Evolutionary conservation across 2,113 vertebrate species (phyloP), one percentile per base, ranked within the genome.

Genomic region (Lepus americanus): DNA sequence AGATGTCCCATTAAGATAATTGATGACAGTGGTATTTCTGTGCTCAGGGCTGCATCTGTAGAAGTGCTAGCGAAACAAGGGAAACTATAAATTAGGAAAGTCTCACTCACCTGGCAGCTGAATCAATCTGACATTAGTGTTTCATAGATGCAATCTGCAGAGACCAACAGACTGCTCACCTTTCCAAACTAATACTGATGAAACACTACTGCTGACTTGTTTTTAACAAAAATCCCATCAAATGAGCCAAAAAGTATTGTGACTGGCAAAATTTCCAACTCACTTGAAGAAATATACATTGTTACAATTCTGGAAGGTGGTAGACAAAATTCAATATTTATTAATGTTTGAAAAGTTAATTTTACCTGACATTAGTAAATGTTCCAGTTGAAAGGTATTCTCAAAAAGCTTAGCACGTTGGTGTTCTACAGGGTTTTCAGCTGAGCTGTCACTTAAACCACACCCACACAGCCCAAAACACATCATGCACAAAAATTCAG

Each of bases 221-320:
- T 27, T 77, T 82, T 92, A 76, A 92, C 90, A 33, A 84, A 90
- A 95, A 85, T 51, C 29, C 69, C 20, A 90, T 44, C 13, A 33
- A 87, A 61, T 67, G 23, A 94, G 66, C 63, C 90, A 59, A 78
- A 73, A 90, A 74, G 55, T 29, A 25, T 33, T n/a, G 44, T 59
- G 49, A 33, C 51, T 66, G 77, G 49, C n/a, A 69, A 94, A 78
- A n/a, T 69, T 55, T 85, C 23, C 86, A 72, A 76, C 23, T 64
- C 84, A 79, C 9, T 22, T 55, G 31, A 81, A 87, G 33, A 69
- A 79, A 66, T 76, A 29, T 0, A 9, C 79, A 91, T 64, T 31
- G 55, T 7, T 1, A 31, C 36, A 90, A 77, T 36, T 78, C 9
- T 82, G 67, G 39, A 92, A 86, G 33, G 59, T 3, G 27, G 17